Evolutionary conservation across 2,888 invertebrate genomes (phyloP).

Genomic region (Oscheius sp.): DNA sequence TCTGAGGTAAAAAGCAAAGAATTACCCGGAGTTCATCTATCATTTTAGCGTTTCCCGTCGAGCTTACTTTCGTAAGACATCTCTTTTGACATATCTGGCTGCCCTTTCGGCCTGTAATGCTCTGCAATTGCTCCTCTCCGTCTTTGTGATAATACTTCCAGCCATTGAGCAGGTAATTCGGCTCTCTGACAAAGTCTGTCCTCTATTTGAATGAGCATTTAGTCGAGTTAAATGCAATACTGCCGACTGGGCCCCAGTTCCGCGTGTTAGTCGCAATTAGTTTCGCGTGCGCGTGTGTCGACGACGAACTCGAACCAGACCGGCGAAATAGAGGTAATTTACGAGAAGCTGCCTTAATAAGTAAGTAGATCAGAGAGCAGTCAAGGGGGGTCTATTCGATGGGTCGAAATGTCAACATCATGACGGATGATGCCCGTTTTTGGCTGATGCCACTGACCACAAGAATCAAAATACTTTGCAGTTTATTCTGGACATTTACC

Average conservation of each 20-base stretch:
- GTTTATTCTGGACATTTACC: slow-evolving; percentile 47
- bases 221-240: no score
- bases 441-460: no score
- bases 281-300: no score
- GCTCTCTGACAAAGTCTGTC: no score
- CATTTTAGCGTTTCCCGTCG: slow-evolving; percentile 43
- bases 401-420: no score
- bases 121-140: slow-evolving; percentile 59
- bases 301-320: neutral
- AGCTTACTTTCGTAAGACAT: slow-evolving; percentile 65
- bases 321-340: neutral
- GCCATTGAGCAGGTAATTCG: slow-evolving; percentile 58
- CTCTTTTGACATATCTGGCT: slow-evolving; percentile 58
- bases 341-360: neutral
- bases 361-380: neutral
- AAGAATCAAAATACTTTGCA: slow-evolving; percentile 39
- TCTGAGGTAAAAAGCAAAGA: slow-evolving; percentile 33
- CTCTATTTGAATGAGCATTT: neutral
- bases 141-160: slow-evolving; percentile 65
- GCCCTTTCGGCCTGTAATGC: slow-evolving; percentile 62
- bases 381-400: no score
- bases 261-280: no score
- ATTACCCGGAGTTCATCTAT: neutral
- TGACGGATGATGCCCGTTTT: no score
- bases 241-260: no score